phyloP scores from a whole-genome alignment of 2,888 invertebrate species.

The Pachydiplax longipennis region DNA sequence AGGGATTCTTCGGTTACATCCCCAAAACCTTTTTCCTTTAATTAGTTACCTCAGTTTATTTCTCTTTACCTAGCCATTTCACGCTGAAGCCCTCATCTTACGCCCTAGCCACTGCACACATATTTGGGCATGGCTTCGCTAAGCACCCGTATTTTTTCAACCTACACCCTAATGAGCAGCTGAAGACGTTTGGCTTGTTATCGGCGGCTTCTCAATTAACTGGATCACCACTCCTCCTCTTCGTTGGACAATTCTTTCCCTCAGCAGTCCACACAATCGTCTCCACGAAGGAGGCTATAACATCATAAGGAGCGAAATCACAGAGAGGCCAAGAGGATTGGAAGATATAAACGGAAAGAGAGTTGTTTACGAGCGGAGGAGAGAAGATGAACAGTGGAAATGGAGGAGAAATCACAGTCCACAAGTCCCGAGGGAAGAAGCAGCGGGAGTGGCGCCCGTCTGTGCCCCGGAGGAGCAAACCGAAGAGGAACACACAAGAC shows the following conservation, averaged over 20 bases:
- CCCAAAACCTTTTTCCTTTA: constrained; percentile 36
- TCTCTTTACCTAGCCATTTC: constrained; percentile 2
- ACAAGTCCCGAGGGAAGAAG: too few species aligned
- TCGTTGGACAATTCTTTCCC: not conserved
- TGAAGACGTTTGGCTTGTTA: not conserved
- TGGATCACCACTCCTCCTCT: not conserved
- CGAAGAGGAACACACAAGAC: too few species aligned
- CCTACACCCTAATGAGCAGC: not conserved
- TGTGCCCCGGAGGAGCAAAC: too few species aligned
- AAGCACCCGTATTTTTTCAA: not conserved
- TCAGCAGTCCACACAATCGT: not conserved
- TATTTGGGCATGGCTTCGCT: not conserved
- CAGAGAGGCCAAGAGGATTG: too few species aligned
- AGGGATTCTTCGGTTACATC: constrained; percentile 28
- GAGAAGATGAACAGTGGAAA: not conserved
- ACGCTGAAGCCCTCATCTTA: not conserved
- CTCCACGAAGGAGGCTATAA: not conserved
- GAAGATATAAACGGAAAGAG: not conserved
- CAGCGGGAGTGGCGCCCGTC: too few species aligned
- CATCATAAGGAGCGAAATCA: too few species aligned
- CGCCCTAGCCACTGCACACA: not conserved
- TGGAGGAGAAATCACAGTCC: not conserved
- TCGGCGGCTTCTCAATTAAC: not conserved
- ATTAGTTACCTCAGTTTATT: constrained; percentile 9
- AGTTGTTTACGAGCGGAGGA: not conserved